Percentiles rank a stretch among this genome's conserved stretches.
phyloP scores from a whole-genome alignment of 2,113 vertebrate species.

The Seriola quinqueradiata region DNA sequence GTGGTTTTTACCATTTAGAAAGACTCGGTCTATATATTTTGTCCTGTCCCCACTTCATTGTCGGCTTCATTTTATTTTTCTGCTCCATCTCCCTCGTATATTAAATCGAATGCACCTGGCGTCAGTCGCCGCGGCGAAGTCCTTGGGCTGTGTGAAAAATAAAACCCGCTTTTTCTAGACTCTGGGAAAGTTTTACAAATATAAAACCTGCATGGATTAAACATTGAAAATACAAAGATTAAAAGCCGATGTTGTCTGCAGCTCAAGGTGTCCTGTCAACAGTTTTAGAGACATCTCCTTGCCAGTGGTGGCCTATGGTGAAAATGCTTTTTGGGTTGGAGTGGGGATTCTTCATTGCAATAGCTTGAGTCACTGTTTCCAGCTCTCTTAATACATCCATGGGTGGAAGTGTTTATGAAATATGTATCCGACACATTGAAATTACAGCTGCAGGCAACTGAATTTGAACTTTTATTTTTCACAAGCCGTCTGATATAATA shows the following conservation, averaged over 20 bases:
- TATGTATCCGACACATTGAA: too few species aligned
- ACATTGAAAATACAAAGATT: neutral
- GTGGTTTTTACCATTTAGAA: slow-evolving; percentile 19
- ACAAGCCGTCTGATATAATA: too few species aligned
- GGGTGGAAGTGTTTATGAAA: too few species aligned
- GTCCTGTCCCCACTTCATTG: neutral
- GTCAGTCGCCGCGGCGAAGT: neutral
- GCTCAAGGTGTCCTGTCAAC: neutral
- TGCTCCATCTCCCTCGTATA: neutral
- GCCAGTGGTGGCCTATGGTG: neutral
- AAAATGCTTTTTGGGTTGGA: neutral
- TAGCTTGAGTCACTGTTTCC: neutral
- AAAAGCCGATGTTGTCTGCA: neutral
- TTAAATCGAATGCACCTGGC: neutral
- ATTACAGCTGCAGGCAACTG: too few species aligned
- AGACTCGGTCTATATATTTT: slow-evolving; percentile 8
- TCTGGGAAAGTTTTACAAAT: neutral
- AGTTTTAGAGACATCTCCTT: neutral
- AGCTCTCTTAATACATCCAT: too few species aligned
- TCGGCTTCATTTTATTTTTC: neutral
- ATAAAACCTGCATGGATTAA: neutral
- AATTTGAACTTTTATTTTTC: too few species aligned
- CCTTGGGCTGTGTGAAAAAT: neutral
- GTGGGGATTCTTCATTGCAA: neutral
- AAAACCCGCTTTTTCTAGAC: neutral